Conservation (phyloP, 2,888 invertebrate species). For the Thera obeliscata region DNA sequence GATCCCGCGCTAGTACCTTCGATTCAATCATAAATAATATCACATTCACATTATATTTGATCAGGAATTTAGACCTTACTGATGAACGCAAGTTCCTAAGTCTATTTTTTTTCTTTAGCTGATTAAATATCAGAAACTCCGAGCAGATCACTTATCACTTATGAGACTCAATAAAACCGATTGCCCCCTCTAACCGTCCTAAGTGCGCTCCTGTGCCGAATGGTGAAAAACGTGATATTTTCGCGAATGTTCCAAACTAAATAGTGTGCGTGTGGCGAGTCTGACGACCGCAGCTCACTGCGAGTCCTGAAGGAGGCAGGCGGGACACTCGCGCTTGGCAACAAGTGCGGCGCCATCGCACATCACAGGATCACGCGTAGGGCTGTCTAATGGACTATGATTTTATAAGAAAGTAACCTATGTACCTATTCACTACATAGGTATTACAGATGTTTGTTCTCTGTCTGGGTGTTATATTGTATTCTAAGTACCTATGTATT, state of each 20-base stretch:
- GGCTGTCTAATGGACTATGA: not conserved
- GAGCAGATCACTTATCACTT: too few relatives aligned
- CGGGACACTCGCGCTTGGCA: not conserved
- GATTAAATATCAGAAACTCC: too few relatives aligned
- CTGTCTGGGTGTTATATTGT: too few relatives aligned
- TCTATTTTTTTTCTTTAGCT: too few relatives aligned
- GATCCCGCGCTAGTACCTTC: not conserved
- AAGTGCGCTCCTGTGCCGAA: conserved; percentile 3
- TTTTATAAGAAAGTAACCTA: too few relatives aligned
- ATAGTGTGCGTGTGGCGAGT: too few relatives aligned
- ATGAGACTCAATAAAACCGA: not conserved
- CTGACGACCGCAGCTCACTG: not conserved
- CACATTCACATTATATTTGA: not conserved
- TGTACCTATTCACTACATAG: too few relatives aligned
- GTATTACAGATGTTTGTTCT: too few relatives aligned
- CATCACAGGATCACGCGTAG: not conserved
- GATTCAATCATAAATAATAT: not conserved
- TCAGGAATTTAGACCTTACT: not conserved
- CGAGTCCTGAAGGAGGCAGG: not conserved
- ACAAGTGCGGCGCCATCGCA: not conserved
- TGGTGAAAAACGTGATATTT: not conserved
- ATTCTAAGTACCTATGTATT: too few relatives aligned
- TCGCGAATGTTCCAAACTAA: not conserved
- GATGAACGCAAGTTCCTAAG: not conserved
- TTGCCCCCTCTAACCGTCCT: not conserved